Evolutionary conservation across 1,140 invertebrate genomes (phyloP).

Genomic region (Leptopilina boulardi): DNA sequence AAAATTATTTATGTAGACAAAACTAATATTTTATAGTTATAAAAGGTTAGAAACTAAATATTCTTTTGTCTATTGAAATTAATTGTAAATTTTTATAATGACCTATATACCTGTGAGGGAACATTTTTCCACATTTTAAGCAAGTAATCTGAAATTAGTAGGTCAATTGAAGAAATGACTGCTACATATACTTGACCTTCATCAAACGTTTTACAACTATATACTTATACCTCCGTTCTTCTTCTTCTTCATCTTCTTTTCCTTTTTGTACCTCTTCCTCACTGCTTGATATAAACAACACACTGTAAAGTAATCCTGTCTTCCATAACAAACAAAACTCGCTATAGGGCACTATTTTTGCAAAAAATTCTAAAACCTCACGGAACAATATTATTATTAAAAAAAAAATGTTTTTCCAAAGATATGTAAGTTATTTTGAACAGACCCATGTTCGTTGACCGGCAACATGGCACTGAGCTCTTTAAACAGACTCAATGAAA

Average conservation of each 20-base stretch:
- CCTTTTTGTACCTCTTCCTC: background rate
- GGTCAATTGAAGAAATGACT: too few relatives aligned
- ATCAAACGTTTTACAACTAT: background rate
- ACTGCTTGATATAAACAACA: background rate
- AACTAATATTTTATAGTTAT: too few relatives aligned
- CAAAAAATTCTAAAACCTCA: slow-evolving; percentile 18
- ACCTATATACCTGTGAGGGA: too few relatives aligned
- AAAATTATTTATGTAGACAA: too few relatives aligned
- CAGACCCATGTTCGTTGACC: slow-evolving; percentile 72
- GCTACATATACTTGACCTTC: background rate
- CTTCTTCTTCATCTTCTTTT: background rate
- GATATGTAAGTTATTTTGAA: slow-evolving; percentile 53
- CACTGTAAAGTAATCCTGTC: background rate
- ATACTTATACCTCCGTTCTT: background rate
- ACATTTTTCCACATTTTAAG: too few relatives aligned
- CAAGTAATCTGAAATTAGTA: background rate
- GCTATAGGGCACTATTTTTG: background rate
- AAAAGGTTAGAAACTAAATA: too few relatives aligned
- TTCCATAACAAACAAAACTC: background rate
- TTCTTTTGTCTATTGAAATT: too few relatives aligned
- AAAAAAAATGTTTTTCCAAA: slow-evolving; percentile 49
- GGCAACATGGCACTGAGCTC: slow-evolving; percentile 72
- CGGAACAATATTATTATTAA: slow-evolving; percentile 37
- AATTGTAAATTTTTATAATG: too few relatives aligned
- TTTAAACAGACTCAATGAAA: slow-evolving; percentile 75